These are phyloP conservation scores for Branchinecta lynchi DNA, from an alignment of 1,140 invertebrate species.

Conservation along the genomic window DNA sequence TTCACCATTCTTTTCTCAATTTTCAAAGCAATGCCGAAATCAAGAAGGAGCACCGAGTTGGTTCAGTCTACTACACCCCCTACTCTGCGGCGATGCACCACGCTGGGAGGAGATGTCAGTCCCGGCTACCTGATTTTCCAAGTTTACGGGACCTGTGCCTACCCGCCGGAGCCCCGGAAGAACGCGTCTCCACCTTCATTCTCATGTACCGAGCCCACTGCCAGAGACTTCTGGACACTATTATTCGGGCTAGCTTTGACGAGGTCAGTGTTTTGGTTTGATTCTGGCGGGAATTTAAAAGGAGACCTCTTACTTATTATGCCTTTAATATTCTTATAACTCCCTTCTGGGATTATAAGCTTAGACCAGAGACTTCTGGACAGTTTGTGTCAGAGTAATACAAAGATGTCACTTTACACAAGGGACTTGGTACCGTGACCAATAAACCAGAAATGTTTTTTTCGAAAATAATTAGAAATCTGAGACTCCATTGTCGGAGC, in stretches of 20 bases:
- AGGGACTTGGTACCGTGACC: no score
- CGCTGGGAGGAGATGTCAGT: slow-evolving; percentile 19
- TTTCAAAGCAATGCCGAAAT: background rate
- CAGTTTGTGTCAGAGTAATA: no score
- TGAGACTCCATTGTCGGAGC: no score
- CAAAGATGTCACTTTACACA: no score
- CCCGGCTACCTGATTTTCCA: slow-evolving; percentile 38
- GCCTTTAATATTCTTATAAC: no score
- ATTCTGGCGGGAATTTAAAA: no score
- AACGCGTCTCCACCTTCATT: slow-evolving; percentile 36
- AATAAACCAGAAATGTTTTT: no score
- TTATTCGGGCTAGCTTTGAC: slow-evolving; percentile 38
- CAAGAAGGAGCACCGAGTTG: background rate
- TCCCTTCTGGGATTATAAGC: no score
- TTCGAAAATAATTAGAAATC: no score
- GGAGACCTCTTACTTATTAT: no score
- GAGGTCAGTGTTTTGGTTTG: slow-evolving; percentile 30
- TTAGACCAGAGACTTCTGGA: no score
- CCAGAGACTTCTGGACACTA: slow-evolving; percentile 38
- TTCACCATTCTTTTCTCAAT: no score
- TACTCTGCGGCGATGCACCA: slow-evolving; percentile 12
- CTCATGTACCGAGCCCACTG: slow-evolving; percentile 42
- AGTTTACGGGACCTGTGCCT: slow-evolving; percentile 34
- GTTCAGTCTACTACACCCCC: slow-evolving; percentile 5
- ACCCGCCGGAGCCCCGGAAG: slow-evolving; percentile 31